Evolutionary conservation across 2,113 vertebrate species (phyloP), one percentile per base, ranked within the genome.

Genomic region (Arenaria interpres): DNA sequence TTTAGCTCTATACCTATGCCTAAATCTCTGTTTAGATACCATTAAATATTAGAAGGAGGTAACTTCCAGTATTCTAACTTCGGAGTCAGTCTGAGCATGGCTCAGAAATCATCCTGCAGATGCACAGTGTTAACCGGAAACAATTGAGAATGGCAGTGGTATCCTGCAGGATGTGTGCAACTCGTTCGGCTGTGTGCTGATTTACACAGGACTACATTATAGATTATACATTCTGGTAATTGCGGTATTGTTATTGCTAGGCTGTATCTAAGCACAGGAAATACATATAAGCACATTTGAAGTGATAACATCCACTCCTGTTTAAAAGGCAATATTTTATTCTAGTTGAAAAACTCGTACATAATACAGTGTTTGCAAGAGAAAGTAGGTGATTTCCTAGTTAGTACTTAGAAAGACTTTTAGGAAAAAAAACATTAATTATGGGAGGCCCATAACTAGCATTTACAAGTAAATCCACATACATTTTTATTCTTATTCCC

Each of bases 141-240:
- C 96, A 97, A 97, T 97, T 66, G 15, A 97, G 93, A 81, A 22
- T 63, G 93, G 82, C 91, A 89, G 97, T 68, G 97, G 97, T 97
- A 98, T 98, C 97, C 97, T 98, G 94, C 96, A 98, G 97, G 97
- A 98, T 97, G 97, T 98, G 92, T 96, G 96, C 46, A 59, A 78
- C 87, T 56, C 23, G 2, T 86, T 93, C 32, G 1, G 92, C 84
- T 11, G 25, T 21, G 76, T 33, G 88, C 50, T 95, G 94, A 97
- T 96, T 97, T 95, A 97, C 66, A 84, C 88, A 73, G 86, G 59
- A 48, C 62, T 86, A 51, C 74, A 46, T 53, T 97, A 96, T 95
- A 90, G 95, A 96, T 87, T 81, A 81, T 95, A 89, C 67, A 7
- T 93, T 63, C 90, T 97, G 91, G 96, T 95, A 95, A 90, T 93